A percentile compares a stretch with the other conserved stretches of the same genome.
These are phyloP conservation scores for Remorina albescens DNA, from an alignment of 2,797 vertebrate genomes.

Conservation along the genomic window DNA sequence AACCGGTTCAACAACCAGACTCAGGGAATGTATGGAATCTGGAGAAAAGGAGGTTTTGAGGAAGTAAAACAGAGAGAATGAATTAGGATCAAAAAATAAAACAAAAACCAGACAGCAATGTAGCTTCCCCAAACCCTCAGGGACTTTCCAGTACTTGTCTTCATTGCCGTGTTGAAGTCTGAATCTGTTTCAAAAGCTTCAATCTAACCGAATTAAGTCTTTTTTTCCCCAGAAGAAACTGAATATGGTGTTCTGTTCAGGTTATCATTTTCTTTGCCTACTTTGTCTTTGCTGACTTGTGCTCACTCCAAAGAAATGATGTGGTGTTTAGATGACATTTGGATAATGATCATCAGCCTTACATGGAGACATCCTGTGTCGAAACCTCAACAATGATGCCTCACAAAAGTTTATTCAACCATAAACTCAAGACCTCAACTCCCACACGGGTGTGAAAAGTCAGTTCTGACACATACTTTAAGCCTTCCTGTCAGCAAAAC, in stretches of 20 bases:
- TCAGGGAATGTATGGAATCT: constrained; percentile 65
- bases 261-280: not conserved
- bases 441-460: not conserved
- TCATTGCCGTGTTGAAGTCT: not conserved
- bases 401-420: not conserved
- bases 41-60: constrained; percentile 29
- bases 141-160: not conserved
- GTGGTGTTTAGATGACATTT: not conserved
- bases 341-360: not conserved
- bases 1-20: constrained; percentile 35
- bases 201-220: not conserved
- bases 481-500: not conserved
- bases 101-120: not conserved
- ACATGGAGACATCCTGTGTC: constrained; percentile 11
- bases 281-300: not conserved
- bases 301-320: not conserved
- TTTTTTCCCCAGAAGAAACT: not conserved
- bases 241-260: not conserved
- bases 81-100: not conserved
- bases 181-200: not conserved
- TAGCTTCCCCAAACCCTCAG: not conserved
- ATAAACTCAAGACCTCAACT: not conserved
- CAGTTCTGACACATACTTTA: not conserved
- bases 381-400: not conserved
- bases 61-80: not conserved